Percentiles rank a stretch among this genome's conserved stretches.
Evolutionary conservation across 64 coral and sea anemone genomes (phyloP).

Genomic region (Porites lutea): DNA sequence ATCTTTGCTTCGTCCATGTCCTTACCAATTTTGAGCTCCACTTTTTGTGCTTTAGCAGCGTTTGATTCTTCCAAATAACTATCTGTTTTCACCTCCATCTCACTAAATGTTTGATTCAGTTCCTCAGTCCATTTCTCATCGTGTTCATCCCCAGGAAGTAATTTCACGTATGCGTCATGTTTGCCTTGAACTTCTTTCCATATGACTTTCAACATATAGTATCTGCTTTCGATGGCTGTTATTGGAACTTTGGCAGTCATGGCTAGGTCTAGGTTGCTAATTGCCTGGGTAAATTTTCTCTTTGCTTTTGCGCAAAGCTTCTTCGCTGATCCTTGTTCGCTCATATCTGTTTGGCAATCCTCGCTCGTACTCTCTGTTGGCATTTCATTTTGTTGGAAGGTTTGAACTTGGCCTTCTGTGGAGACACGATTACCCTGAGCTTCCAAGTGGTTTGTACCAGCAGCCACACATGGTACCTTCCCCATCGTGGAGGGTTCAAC

Average conservation of each 20-base stretch:
- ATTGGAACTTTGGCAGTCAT: not conserved
- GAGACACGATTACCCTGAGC: too few relatives aligned
- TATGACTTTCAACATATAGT: not conserved
- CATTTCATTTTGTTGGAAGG: too few relatives aligned
- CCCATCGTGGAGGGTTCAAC: constrained; percentile 72
- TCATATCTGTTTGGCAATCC: too few relatives aligned
- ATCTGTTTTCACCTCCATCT: not conserved
- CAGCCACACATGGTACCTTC: constrained; percentile 67
- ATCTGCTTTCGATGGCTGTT: constrained; percentile 2
- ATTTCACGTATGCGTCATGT: not conserved
- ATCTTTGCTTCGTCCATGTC: too few relatives aligned
- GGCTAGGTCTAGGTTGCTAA: not conserved
- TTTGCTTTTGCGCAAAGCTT: not conserved
- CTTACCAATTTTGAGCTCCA: too few relatives aligned
- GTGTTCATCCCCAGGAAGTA: not conserved
- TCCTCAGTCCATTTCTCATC: not conserved
- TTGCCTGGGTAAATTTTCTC: not conserved
- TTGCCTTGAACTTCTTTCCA: constrained; percentile 3
- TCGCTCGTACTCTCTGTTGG: too few relatives aligned
- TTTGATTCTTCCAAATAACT: not conserved
- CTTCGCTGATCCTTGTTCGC: not conserved
- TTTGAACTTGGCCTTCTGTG: too few relatives aligned
- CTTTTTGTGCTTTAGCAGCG: too few relatives aligned
- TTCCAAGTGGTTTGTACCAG: constrained; percentile 25
- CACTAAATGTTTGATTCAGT: not conserved